phyloP scores from a whole-genome alignment of 2,797 vertebrate species.

The Lycodopsis pacificus region DNA sequence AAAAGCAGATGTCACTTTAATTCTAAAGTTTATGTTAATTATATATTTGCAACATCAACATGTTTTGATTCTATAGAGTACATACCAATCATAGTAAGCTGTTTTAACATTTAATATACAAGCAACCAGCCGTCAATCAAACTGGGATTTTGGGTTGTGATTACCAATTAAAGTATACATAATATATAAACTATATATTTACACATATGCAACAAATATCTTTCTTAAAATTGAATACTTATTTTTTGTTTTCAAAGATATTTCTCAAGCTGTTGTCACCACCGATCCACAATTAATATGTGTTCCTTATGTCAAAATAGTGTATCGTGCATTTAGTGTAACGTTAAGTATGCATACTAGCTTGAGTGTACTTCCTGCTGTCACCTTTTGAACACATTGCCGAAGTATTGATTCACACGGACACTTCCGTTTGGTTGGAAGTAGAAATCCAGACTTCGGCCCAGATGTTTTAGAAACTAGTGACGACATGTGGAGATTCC shows the following conservation, averaged over 20 bases:
- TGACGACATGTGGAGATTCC: conserved; percentile 50
- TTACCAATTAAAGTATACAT: background rate
- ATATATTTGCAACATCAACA: background rate
- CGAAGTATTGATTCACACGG: background rate
- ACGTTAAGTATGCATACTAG: background rate
- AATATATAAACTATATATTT: background rate
- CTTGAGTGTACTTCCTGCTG: background rate
- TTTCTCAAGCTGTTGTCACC: background rate
- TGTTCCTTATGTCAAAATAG: background rate
- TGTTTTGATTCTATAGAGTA: background rate
- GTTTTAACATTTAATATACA: background rate
- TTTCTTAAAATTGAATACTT: background rate
- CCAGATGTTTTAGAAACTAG: conserved; percentile 43
- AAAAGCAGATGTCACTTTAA: background rate
- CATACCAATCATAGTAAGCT: background rate
- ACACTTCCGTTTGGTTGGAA: background rate
- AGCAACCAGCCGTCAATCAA: background rate
- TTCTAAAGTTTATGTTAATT: background rate
- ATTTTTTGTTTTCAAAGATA: background rate
- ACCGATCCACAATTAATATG: background rate
- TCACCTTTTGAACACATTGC: background rate
- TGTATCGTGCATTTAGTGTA: background rate
- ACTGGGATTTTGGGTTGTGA: background rate
- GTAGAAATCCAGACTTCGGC: conserved; percentile 1
- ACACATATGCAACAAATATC: background rate